These are phyloP conservation scores for Drosophila planitibia DNA, from an alignment of 2,888 invertebrate species.

Conservation along the genomic window DNA sequence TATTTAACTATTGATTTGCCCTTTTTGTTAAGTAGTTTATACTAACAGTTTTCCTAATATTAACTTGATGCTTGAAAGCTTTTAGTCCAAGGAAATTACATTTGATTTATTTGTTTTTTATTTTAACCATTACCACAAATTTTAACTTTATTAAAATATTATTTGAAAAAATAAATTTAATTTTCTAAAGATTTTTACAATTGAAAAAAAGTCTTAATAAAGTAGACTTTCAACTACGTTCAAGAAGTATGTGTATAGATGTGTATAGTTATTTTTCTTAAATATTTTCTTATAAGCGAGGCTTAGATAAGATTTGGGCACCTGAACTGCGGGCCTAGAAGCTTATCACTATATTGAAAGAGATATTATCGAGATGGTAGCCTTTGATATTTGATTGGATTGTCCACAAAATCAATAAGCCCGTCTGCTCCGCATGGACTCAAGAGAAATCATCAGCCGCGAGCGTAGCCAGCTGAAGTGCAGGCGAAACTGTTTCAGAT, in stretches of 20 bases:
- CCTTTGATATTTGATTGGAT: conserved; percentile 4
- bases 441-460: conserved; percentile 44
- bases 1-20: not conserved
- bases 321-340: not conserved
- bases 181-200: not conserved
- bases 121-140: not conserved
- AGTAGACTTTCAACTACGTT: not conserved
- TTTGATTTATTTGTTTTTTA: not conserved
- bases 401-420: conserved; percentile 42
- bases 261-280: not conserved
- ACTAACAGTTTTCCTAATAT: not conserved
- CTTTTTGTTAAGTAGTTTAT: not conserved
- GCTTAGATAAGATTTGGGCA: not conserved
- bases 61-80: not conserved
- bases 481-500: conserved; percentile 72
- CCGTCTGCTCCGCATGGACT: conserved; percentile 8
- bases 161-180: not conserved
- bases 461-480: conserved; percentile 63
- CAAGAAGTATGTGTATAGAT: not conserved
- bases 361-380: not conserved
- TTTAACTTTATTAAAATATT: not conserved
- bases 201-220: not conserved
- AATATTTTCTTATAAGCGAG: not conserved
- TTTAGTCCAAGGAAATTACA: not conserved
- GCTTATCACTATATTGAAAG: not conserved